Conservation (phyloP, 2,113 vertebrate genomes). For the Phainopepla nitens region DNA sequence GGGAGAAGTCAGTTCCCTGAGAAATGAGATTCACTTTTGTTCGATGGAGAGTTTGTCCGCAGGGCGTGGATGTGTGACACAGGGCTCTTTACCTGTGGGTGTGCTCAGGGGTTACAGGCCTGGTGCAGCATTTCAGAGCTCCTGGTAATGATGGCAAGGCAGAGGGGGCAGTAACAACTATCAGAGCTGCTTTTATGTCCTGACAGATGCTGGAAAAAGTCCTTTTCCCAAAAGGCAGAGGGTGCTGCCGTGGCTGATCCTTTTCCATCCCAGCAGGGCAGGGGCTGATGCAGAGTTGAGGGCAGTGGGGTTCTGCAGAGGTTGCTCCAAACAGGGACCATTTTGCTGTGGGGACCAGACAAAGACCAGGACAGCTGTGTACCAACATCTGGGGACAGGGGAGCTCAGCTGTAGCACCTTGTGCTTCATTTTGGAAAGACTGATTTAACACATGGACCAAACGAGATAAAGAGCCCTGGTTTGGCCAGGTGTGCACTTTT, state of each 20-base stretch:
- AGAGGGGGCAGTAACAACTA: not conserved
- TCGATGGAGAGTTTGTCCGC: not conserved
- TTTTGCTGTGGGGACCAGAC: not conserved
- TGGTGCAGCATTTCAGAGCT: not conserved
- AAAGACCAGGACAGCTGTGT: not conserved
- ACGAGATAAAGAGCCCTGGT: not conserved
- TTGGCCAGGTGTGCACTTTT: not conserved
- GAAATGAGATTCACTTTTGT: not conserved
- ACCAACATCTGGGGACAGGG: not conserved
- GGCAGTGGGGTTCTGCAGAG: not conserved
- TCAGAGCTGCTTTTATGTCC: not conserved
- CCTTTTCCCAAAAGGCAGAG: not conserved
- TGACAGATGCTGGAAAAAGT: not conserved
- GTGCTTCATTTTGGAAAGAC: fast-evolving
- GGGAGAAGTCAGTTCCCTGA: not conserved
- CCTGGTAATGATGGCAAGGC: fast-evolving
- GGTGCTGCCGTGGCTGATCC: not conserved
- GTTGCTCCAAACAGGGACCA: not conserved
- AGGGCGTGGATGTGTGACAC: not conserved
- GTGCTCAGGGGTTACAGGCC: not conserved
- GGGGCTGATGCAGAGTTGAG: not conserved
- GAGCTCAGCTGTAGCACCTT: too few relatives aligned
- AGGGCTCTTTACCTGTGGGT: not conserved
- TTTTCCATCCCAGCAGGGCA: not conserved
- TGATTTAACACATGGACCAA: fast-evolving